These are phyloP conservation scores for Heliconius sara DNA, from an alignment of 2,888 invertebrate genomes.

Conservation along the genomic window DNA sequence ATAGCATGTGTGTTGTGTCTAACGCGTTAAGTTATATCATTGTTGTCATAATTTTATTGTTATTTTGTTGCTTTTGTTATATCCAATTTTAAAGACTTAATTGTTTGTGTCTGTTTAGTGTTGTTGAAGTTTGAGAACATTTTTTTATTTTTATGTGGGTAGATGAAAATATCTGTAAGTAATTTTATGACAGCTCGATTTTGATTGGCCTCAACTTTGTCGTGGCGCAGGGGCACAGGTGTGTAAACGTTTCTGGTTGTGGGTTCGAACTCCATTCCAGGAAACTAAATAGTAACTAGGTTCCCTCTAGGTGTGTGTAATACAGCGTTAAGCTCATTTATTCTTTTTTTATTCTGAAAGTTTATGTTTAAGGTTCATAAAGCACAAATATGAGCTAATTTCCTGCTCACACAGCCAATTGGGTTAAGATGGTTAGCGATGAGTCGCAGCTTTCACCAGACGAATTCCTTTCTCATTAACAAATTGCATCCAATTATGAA, in stretches of 20 bases:
- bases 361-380: background rate
- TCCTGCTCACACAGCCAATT: constrained; percentile 36
- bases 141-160: constrained; percentile 1
- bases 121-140: background rate
- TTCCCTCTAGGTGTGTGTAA: too few species aligned
- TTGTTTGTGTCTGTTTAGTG: background rate
- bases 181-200: background rate
- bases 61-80: background rate
- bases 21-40: background rate
- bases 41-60: background rate
- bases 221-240: too few species aligned
- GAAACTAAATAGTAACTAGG: too few species aligned
- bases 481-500: constrained; percentile 37
- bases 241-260: too few species aligned
- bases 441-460: constrained; percentile 46
- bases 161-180: background rate
- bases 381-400: constrained; percentile 7
- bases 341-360: too few species aligned
- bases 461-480: constrained; percentile 44
- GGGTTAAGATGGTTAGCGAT: constrained; percentile 35
- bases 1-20: constrained; percentile 38
- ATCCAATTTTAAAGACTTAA: background rate
- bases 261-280: too few species aligned
- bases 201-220: too few species aligned
- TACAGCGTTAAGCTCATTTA: too few species aligned